A percentile compares a stretch with the other conserved stretches of the same genome.
Evolutionary conservation across 1,140 invertebrate species (phyloP).

Genomic region (Bombus waltoni): DNA sequence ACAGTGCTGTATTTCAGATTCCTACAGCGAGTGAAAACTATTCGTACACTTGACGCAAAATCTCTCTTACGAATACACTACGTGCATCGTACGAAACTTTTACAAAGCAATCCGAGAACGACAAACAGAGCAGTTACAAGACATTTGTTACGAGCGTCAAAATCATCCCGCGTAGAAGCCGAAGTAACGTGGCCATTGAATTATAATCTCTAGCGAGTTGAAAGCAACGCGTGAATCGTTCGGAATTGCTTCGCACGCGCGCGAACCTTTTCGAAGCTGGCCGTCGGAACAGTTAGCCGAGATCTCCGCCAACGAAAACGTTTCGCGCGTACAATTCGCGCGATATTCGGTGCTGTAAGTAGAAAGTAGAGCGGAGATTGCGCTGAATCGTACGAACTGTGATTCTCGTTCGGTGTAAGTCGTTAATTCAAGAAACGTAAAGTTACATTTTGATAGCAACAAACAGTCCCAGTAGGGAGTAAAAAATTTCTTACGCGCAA

Average conservation of each 20-base stretch:
- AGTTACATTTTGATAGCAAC: not conserved
- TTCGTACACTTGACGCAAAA: too few species aligned
- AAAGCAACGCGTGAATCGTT: not conserved
- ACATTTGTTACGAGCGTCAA: too few species aligned
- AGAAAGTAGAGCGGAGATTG: constrained; percentile 14
- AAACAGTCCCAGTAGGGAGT: not conserved
- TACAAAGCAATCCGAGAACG: too few species aligned
- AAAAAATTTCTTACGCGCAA: not conserved
- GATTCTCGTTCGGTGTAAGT: constrained; percentile 20
- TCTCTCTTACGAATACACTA: too few species aligned
- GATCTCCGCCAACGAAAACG: constrained; percentile 5
- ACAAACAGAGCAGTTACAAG: too few species aligned
- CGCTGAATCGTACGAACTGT: not conserved
- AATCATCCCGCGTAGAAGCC: not conserved
- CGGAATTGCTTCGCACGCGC: not conserved
- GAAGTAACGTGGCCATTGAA: not conserved
- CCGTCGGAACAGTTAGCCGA: constrained; percentile 11
- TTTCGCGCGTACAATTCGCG: constrained; percentile 34
- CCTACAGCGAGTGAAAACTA: too few species aligned
- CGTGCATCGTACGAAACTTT: too few species aligned
- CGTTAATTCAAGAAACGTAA: constrained; percentile 37
- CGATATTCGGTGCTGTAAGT: constrained; percentile 26
- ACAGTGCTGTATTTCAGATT: too few species aligned
- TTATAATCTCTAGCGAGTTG: not conserved
- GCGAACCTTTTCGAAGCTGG: constrained; percentile 16